A percentile compares a stretch with the other conserved stretches of the same genome.
Conservation (phyloP, 2,113 vertebrate genomes). For the Physeter macrocephalus region DNA sequence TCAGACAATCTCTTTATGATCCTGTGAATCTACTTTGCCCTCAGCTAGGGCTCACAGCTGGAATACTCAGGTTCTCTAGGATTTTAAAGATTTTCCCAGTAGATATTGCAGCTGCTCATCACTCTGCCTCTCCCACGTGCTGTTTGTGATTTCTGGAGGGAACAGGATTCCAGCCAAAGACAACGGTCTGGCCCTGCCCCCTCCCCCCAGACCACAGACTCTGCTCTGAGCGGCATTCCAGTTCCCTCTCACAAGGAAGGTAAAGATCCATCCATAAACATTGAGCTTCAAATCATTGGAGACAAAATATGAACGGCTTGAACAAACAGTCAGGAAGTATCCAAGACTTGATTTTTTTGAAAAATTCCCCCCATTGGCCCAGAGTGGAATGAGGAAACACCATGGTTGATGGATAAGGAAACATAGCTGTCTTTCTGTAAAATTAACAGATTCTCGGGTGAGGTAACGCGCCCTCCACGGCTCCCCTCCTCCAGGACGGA, state of each 20-base stretch:
- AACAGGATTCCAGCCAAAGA: neutral
- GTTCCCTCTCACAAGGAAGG: too few relatives aligned
- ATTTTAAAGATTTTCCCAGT: too few relatives aligned
- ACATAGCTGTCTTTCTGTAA: neutral
- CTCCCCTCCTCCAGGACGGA: neutral
- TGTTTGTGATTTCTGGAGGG: neutral
- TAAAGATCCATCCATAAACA: fast-evolving
- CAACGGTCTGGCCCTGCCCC: fast-evolving
- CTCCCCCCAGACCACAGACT: too few relatives aligned
- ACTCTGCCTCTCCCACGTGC: fast-evolving
- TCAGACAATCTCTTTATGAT: neutral
- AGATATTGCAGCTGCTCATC: fast-evolving
- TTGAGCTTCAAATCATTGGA: neutral
- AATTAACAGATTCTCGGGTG: neutral
- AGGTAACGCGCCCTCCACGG: fast-evolving
- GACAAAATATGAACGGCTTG: too few relatives aligned
- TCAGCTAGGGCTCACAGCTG: too few relatives aligned
- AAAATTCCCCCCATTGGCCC: neutral
- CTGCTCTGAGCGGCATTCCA: neutral
- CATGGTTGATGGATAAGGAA: neutral
- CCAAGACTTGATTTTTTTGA: neutral
- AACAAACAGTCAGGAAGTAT: neutral
- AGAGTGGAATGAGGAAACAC: neutral
- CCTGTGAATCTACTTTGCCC: neutral
- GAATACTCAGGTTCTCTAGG: neutral